Evolutionary conservation across 2,113 vertebrate species (phyloP), one percentile per base, ranked within the genome.

Genomic region (Apodemus speciosus): DNA sequence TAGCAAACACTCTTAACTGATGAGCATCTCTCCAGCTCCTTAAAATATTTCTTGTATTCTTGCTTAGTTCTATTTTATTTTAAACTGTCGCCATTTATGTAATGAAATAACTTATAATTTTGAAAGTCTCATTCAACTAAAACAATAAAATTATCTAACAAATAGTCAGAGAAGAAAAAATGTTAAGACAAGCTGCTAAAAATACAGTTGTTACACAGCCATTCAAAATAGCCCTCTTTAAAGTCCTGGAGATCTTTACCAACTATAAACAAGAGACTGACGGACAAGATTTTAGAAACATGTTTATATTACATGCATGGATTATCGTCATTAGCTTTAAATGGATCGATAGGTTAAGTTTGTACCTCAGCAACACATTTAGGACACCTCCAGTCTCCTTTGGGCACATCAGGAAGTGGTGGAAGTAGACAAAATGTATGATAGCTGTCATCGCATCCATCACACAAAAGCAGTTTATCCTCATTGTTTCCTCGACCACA

Each of bases 391-490:
- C 99, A 99, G 98, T 99, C 99, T 76, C 99, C 99, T 94, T 99
- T 99, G 90, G 99, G 99, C 3, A 99, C 99, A 79, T 99, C 99
- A 93, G 99, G 99, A 21, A 99, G 98, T 88, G 99, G 99, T 3
- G 99, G 99, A 96, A 99, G 99, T 89, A 99, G 98, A 96, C 99
- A 99, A 94, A 99, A 99, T 1, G 99, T 99, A 98, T 99, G 99
- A 97, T 99, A 99, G 98, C 99, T 99, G 97, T 99, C 99, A 91
- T 99, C 99, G 96, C 99, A 99, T 77, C 99, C 99, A 75, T 99
- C 99, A 96, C 99, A 99, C 94, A 99, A 98, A 14, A 99, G 98
- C 72, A 99, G 97, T 49, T 99, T 99, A 95, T 99, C 99, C 96
- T 99, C 99, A 0, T 99, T 99, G 62, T 99, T 99, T 23, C 99